These are phyloP conservation scores for Menidia menidia DNA, from an alignment of 2,797 vertebrate species.

Conservation along the genomic window DNA sequence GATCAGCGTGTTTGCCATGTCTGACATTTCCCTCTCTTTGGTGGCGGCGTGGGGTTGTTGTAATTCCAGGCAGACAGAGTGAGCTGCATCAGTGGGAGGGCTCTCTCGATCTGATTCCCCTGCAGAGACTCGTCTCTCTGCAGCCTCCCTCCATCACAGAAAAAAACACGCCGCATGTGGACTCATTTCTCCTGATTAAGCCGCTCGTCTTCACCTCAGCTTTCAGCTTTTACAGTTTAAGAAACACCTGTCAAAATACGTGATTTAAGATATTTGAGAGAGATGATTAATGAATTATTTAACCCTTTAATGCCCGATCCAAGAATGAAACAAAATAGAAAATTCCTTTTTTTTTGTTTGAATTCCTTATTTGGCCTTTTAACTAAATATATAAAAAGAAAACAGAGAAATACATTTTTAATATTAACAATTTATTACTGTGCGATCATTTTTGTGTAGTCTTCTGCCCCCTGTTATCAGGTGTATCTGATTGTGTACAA, in stretches of 20 bases:
- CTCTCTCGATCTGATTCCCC: slow-evolving; percentile 66
- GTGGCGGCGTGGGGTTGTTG: slow-evolving; percentile 52
- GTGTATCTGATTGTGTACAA: too few relatives aligned
- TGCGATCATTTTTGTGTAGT: too few relatives aligned
- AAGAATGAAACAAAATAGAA: slow-evolving; percentile 35
- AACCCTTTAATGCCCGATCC: slow-evolving; percentile 17
- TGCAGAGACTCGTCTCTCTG: slow-evolving; percentile 49
- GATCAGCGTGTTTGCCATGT: slow-evolving; percentile 47
- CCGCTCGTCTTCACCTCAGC: slow-evolving; percentile 55
- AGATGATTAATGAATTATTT: slow-evolving; percentile 51
- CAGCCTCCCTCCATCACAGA: slow-evolving; percentile 34
- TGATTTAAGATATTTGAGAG: background rate
- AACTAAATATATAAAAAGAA: too few relatives aligned
- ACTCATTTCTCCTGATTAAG: slow-evolving; percentile 69
- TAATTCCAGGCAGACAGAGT: slow-evolving; percentile 67
- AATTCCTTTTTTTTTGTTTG: slow-evolving; percentile 42
- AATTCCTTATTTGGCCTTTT: too few relatives aligned
- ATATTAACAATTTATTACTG: too few relatives aligned
- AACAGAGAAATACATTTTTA: too few relatives aligned
- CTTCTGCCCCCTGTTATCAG: too few relatives aligned
- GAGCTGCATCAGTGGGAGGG: slow-evolving; percentile 62
- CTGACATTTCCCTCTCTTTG: slow-evolving; percentile 52
- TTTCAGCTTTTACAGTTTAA: slow-evolving; percentile 68
- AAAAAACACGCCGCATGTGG: slow-evolving; percentile 54
- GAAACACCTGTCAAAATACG: slow-evolving; percentile 69